These are phyloP conservation scores for Antedon mediterranea DNA, from an alignment of 53 echinoderm and acorn worm species.

Conservation along the genomic window DNA sequence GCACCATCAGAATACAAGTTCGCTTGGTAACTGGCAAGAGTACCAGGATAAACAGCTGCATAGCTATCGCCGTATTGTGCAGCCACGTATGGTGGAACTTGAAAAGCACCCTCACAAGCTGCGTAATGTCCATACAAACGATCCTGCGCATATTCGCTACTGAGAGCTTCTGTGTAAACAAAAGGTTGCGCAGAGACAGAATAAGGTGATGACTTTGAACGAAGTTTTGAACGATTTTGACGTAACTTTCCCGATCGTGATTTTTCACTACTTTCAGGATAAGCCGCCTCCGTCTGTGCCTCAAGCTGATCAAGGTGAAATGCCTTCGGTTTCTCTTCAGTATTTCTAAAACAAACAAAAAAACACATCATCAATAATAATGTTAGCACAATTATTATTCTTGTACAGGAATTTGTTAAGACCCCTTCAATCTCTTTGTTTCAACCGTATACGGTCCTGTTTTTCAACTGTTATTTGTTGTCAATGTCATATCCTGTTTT, in stretches of 20 bases:
- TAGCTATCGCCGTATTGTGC: constrained; percentile 79
- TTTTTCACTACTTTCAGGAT: constrained; percentile 62
- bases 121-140: constrained; percentile 47
- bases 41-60: constrained; percentile 82
- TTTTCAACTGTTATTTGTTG: no score
- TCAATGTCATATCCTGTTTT: no score
- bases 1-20: constrained; percentile 84
- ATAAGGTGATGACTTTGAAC: constrained; percentile 79
- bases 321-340: constrained; percentile 81
- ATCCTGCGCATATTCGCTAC: constrained; percentile 56
- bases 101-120: constrained; percentile 76
- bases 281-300: constrained; percentile 90
- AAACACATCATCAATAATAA: background rate
- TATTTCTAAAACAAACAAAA: constrained; percentile 46
- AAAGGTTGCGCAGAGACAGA: constrained; percentile 43
- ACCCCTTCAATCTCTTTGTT: background rate
- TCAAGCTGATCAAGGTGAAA: constrained; percentile 81
- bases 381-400: no score
- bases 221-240: constrained; percentile 56
- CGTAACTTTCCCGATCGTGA: constrained; percentile 52
- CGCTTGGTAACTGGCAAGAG: constrained; percentile 70
- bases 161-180: constrained; percentile 40
- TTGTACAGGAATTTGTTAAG: background rate
- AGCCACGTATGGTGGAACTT: constrained; percentile 55
- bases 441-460: no score